Conservation (phyloP, 2,888 invertebrate genomes). For the Odontocolon sp. region DNA sequence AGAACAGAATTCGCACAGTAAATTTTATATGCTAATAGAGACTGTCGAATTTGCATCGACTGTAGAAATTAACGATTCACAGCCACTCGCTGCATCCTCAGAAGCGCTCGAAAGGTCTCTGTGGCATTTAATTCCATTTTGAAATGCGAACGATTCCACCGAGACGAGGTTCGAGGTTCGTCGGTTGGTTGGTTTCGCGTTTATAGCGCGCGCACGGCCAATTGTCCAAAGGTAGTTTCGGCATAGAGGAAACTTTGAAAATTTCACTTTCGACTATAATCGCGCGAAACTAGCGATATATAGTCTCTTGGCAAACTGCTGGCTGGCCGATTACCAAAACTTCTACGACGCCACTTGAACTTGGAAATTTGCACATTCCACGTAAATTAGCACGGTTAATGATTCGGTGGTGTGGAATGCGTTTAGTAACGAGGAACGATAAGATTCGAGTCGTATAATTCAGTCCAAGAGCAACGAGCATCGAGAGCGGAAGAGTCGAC, state of each 20-base stretch:
- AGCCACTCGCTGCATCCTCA: conserved; percentile 1
- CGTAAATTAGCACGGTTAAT: conserved; percentile 27
- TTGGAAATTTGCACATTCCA: conserved; percentile 17
- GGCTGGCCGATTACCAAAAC: conserved; percentile 16
- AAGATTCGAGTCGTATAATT: background rate
- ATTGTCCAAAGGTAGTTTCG: conserved; percentile 9
- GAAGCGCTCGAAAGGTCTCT: conserved; percentile 13
- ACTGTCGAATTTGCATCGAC: background rate
- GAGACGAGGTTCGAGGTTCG: too few relatives aligned
- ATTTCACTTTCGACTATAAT: conserved; percentile 34
- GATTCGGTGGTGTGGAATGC: background rate
- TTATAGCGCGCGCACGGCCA: background rate
- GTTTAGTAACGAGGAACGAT: background rate
- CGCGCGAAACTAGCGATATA: background rate
- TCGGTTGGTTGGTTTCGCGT: background rate
- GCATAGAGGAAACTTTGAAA: conserved; percentile 11
- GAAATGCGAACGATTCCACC: conserved; percentile 31
- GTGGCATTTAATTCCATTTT: conserved; percentile 29
- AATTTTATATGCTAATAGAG: too few relatives aligned
- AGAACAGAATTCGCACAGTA: too few relatives aligned
- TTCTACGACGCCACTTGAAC: conserved; percentile 23
- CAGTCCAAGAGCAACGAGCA: background rate
- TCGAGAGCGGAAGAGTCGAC: background rate
- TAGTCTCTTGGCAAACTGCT: conserved; percentile 24
- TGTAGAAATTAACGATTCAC: conserved; percentile 36